Evolutionary conservation across 2,113 vertebrate genomes (phyloP).

Genomic region (Hypanus sabinus): DNA sequence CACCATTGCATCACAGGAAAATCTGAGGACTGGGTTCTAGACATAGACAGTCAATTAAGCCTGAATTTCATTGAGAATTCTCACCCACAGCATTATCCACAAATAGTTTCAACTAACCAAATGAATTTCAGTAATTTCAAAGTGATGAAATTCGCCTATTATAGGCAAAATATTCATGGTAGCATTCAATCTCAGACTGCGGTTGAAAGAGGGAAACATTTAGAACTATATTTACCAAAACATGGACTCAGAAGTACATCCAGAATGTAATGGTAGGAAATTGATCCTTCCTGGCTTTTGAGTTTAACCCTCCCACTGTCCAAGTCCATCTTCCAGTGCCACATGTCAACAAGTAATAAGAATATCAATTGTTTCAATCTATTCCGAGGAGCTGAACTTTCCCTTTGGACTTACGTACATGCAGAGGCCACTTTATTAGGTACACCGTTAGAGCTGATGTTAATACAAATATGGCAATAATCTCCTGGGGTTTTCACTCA

Average conservation of each 20-base stretch:
- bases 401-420: not conserved
- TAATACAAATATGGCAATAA: too few relatives aligned
- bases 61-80: not conserved
- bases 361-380: not conserved
- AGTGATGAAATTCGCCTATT: not conserved
- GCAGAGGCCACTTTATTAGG: too few relatives aligned
- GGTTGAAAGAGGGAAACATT: not conserved
- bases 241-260: not conserved
- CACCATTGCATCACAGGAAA: not conserved
- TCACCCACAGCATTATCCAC: not conserved
- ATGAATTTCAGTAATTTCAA: not conserved
- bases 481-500: too few relatives aligned
- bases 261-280: not conserved
- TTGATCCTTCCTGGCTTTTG: too few relatives aligned
- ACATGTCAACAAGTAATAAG: not conserved
- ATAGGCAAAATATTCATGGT: not conserved
- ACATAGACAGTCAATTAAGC: not conserved
- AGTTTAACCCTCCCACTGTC: not conserved
- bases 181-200: not conserved
- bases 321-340: not conserved
- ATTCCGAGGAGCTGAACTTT: not conserved
- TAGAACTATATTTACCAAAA: constrained; percentile 10
- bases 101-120: not conserved
- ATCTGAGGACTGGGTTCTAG: not conserved
- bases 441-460: too few relatives aligned